Base-by-base conservation (phyloP, 2,797 vertebrate species). In the Rachycentron canadum region DNA sequence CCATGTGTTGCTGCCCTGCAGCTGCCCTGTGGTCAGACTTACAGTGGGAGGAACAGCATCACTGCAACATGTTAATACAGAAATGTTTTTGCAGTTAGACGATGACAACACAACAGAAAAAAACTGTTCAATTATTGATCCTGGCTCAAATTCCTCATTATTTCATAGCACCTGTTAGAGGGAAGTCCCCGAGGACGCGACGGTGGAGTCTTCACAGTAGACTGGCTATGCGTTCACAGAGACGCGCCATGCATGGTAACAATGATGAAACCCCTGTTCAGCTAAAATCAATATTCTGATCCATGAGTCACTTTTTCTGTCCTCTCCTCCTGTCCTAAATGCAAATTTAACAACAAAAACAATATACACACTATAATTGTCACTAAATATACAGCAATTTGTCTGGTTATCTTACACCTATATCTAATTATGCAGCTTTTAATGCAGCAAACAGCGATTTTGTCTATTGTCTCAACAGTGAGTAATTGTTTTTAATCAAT, bases 271-370 rank as follows among this genome's bases (percentile, higher is more conserved):
- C 74, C 64, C 85, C 36, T 55, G n/a, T 84, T 90, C 76, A 77
- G 78, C 70, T 75, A 25, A 83, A 88, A 94, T 94, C 89, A 87
- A 92, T 94, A 94, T 92, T 91, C 89, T 78, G 65, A 89, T 90
- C 81, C 86, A 85, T 69, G 85, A 88, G 82, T 91, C 86, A 75
- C 82, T 78, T 86, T 84, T 71, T 38, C 62, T 73, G 25, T 79
- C 72, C 65, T 49, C 43, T 66, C 62, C 79, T 78, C 23, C 79
- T 72, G n/a, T 67, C 53, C 58, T 21, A 34, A 76, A 70, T 26
- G 7, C 16, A 49, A 52, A 61, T 82, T 49, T 57, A 9, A 58
- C 59, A 64, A 68, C 70, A 64, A 56, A 17, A 34, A 11, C n/a
- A 38, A 7, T 10, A 47, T 47, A 3, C 19, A 21, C 43, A 47